Conservation (phyloP, 2,888 invertebrate genomes). For the Erpobdella octoculata region DNA sequence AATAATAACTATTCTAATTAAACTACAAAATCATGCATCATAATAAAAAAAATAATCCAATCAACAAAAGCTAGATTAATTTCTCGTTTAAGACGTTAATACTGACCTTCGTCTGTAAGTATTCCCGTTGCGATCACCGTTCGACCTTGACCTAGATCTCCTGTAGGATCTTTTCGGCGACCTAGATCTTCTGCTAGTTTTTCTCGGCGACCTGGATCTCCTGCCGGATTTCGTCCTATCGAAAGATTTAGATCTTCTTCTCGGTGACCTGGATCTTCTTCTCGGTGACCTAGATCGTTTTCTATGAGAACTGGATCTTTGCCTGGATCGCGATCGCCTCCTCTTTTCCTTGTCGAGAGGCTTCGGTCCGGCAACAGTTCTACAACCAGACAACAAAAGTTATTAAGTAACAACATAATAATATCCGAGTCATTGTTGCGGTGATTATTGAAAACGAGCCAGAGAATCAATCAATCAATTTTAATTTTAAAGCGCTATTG, state of each 20-base stretch:
- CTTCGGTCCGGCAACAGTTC: slow-evolving; percentile 4
- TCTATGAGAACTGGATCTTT: slow-evolving; percentile 18
- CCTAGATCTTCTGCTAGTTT: slow-evolving; percentile 35
- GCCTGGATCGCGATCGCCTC: slow-evolving; percentile 16
- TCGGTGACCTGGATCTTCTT: slow-evolving; percentile 16
- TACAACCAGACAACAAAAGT: neutral
- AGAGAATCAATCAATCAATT: neutral
- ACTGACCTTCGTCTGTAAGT: neutral
- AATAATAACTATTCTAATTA: too few species aligned
- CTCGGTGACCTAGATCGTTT: slow-evolving; percentile 36
- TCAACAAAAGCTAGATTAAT: neutral
- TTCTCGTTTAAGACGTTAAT: slow-evolving; percentile 4
- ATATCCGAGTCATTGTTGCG: too few species aligned
- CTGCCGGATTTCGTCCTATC: slow-evolving; percentile 23
- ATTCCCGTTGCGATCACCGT: neutral
- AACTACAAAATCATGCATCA: too few species aligned
- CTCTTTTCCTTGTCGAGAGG: neutral
- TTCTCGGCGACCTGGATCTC: slow-evolving; percentile 26
- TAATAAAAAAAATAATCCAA: too few species aligned
- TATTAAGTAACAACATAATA: neutral
- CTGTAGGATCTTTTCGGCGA: neutral
- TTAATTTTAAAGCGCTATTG: neutral
- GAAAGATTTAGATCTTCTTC: slow-evolving; percentile 18
- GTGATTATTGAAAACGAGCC: too few species aligned
- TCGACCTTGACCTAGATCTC: slow-evolving; percentile 30